Evolutionary conservation across 2,888 invertebrate genomes (phyloP).

Genomic region (Metalampra italica): DNA sequence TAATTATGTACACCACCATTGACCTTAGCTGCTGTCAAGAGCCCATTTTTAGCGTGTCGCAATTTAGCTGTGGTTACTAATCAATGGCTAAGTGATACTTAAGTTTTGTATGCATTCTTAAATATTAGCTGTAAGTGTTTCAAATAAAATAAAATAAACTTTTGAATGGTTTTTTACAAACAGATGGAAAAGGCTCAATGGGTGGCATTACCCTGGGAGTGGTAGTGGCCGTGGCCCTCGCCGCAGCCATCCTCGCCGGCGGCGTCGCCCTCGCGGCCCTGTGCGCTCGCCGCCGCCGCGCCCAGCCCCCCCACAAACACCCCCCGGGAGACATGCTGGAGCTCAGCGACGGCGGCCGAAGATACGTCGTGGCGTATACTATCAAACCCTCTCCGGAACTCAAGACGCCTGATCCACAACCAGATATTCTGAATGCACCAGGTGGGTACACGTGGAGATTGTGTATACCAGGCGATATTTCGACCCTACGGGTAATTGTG

Average conservation of each 20-base stretch:
- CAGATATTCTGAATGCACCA: slow-evolving; percentile 89
- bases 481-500: too few relatives aligned
- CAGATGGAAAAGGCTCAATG: slow-evolving; percentile 84
- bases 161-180: background rate
- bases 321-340: slow-evolving; percentile 77
- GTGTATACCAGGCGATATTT: too few relatives aligned
- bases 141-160: too few relatives aligned
- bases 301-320: slow-evolving; percentile 61
- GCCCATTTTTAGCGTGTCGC: too few relatives aligned
- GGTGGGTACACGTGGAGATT: slow-evolving; percentile 63
- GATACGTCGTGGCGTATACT: slow-evolving; percentile 92
- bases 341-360: slow-evolving; percentile 87
- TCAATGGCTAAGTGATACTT: too few relatives aligned
- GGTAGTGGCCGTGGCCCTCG: slow-evolving; percentile 58
- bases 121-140: too few relatives aligned
- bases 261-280: slow-evolving; percentile 55
- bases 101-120: too few relatives aligned
- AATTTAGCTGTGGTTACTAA: too few relatives aligned
- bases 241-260: slow-evolving; percentile 49
- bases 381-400: slow-evolving; percentile 82
- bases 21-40: too few relatives aligned
- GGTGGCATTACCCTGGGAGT: slow-evolving; percentile 86
- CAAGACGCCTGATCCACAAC: slow-evolving; percentile 82
- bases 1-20: too few relatives aligned
- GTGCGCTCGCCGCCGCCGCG: slow-evolving; percentile 52